Evolutionary conservation across 2,797 vertebrate species (phyloP), one percentile per base, ranked within the genome.

Genomic region (Hippocampus kuda): DNA sequence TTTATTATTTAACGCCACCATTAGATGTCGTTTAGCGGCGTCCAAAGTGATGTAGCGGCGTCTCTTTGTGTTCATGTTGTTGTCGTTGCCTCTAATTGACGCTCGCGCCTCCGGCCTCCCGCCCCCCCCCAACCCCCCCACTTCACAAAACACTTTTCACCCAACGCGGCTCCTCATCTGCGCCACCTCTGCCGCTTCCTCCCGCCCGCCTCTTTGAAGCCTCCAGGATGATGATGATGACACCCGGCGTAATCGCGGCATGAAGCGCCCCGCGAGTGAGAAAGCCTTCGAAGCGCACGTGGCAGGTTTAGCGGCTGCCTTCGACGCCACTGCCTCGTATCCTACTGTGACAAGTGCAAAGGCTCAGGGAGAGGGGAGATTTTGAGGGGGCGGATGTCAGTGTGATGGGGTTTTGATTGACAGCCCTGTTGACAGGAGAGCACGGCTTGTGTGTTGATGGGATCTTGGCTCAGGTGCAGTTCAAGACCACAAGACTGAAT

Each of bases 191-290:
- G 44, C 72, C 41, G 9, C 66, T 61, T 65, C 67, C 54, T 51
- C 53, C 53, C 53, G 53, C 51, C 71, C 30, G 67, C 46, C 75
- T 69, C 54, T 70, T 84, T 80, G 80, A 84, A 85, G 85, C 82
- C 77, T 74, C 65, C 63, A 77, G 79, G 81, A 84, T 80, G 87
- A 84, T 79, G 87, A 88, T 86, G 88, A 89, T 89, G 87, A 89
- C 88, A 89, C 85, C 79, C 79, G 51, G 75, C 63, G 87, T 87
- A 89, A 89, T 88, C 85, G 70, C 68, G 75, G 80, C 83, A 84
- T 81, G 84, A 87, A 79, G 79, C 78, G 81, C 82, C 80, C 81
- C 79, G 78, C 83, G 71, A 78, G 81, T 66, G 75, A 79, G 77
- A 82, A 83, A 81, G 65, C 75, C 76, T 80, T 77, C 48, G 26